Conservation (phyloP, 2,113 vertebrate genomes). For the Circaetus cinerascens region DNA sequence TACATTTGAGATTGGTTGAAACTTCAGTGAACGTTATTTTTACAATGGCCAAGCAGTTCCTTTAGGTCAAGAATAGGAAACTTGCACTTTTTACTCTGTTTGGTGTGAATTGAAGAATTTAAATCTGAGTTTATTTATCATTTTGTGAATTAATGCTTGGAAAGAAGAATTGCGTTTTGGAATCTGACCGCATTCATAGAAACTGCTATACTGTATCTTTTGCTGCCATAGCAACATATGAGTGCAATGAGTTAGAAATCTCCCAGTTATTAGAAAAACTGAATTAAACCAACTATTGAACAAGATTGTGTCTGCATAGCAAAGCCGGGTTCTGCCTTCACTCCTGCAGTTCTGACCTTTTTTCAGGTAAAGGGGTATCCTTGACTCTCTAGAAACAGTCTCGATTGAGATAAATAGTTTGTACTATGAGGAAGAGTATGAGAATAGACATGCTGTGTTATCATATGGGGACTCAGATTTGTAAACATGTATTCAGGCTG, state of each 20-base stretch:
- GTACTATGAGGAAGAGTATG: not conserved
- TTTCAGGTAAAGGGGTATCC: not conserved
- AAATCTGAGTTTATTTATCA: not conserved
- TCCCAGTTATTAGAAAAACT: not conserved
- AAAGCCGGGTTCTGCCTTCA: not conserved
- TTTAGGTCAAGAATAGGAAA: not conserved
- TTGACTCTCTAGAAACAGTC: not conserved
- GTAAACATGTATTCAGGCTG: not conserved
- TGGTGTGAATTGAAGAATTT: not conserved
- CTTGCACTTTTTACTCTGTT: not conserved
- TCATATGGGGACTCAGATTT: not conserved
- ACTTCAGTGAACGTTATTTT: not conserved
- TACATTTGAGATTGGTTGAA: not conserved
- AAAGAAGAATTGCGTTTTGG: not conserved
- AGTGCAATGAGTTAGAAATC: not conserved
- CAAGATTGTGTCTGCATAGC: not conserved
- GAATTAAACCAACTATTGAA: conserved; percentile 20
- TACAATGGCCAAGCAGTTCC: not conserved
- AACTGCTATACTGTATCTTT: not conserved
- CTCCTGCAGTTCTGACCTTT: not conserved
- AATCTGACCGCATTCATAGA: not conserved
- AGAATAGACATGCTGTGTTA: not conserved
- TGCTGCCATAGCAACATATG: conserved; percentile 50
- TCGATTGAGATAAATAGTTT: not conserved
- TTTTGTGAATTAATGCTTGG: not conserved